Evolutionary conservation across 2,797 vertebrate genomes (phyloP), one percentile per base, ranked within the genome.

Genomic region (Myotis findleyi): DNA sequence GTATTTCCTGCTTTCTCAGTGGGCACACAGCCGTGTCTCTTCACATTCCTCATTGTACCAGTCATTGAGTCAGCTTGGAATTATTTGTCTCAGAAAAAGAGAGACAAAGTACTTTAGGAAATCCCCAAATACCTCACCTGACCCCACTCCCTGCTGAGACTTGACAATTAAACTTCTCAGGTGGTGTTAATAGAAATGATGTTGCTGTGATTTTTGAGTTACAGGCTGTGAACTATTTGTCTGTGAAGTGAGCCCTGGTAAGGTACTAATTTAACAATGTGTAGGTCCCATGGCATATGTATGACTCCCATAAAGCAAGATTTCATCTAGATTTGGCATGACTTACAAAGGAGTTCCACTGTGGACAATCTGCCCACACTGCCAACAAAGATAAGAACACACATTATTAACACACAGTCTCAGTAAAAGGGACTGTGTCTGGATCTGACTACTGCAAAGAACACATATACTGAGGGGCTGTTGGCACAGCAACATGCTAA

Each of bases 111-210:
- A 36, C 49, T 85, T 49, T 86, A 76, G 71, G 66, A 86, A 92
- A 77, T 1, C 53, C n/a, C 66, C 30, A 64, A 81, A 33, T 16
- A 77, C 55, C 49, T 94, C 36, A 72, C 47, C 80, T 94, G 89
- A 55, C 76, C 66, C 79, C 80, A 77, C n/a, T 90, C 53, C 47
- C 89, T 85, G 66, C 91, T 36, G 72, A 94, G 55, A 36, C 66
- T 87, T 93, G 68, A 79, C 87, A 93, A 75, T 64, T 95, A 93
- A 76, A 81, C 7, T 36, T 84, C 80, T 64, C 59, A 62, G 41
- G 62, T 21, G 38, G 62, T 21, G 16, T 38, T 96, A 83, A 91
- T 62, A 89, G 76, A 73, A 91, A 94, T 17, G 13, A 36, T 62
- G 68, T 69, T 85, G 41, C 25, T 64, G 75, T 88, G 79, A 95